Evolutionary conservation across 2,113 vertebrate genomes (phyloP).

Genomic region (Gnathonemus echidnorhynchus): DNA sequence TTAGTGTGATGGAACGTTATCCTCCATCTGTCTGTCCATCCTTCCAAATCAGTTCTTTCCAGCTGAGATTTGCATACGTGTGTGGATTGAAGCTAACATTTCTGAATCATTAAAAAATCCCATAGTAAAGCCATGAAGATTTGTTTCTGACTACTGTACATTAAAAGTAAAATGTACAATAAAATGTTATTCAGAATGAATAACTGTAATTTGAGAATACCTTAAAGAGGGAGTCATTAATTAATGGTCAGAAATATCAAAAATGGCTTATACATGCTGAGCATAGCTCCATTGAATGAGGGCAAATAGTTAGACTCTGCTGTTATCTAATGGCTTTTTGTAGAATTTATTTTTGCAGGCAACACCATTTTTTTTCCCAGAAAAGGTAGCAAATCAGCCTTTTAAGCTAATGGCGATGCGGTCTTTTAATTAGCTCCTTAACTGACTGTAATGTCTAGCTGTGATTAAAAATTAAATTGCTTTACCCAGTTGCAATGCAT

Average conservation of each 20-base stretch:
- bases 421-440: constrained; percentile 21
- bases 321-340: background rate
- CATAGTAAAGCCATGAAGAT: background rate
- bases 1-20: background rate
- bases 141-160: background rate
- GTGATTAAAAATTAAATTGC: constrained; percentile 33
- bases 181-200: background rate
- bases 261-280: background rate
- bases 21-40: background rate
- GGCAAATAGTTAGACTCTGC: background rate
- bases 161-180: background rate
- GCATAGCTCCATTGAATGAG: background rate
- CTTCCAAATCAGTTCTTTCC: background rate
- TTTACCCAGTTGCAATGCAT: constrained; percentile 7
- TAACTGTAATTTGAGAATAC: background rate
- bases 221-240: background rate
- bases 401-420: constrained; percentile 15
- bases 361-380: background rate
- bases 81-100: background rate
- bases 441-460: constrained; percentile 21
- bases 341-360: background rate
- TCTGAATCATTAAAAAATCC: background rate
- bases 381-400: background rate
- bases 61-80: background rate
- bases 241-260: background rate